Evolutionary conservation across 1,140 invertebrate genomes (phyloP), one percentile per base, ranked within the genome.

Genomic region (Bombus superbus): DNA sequence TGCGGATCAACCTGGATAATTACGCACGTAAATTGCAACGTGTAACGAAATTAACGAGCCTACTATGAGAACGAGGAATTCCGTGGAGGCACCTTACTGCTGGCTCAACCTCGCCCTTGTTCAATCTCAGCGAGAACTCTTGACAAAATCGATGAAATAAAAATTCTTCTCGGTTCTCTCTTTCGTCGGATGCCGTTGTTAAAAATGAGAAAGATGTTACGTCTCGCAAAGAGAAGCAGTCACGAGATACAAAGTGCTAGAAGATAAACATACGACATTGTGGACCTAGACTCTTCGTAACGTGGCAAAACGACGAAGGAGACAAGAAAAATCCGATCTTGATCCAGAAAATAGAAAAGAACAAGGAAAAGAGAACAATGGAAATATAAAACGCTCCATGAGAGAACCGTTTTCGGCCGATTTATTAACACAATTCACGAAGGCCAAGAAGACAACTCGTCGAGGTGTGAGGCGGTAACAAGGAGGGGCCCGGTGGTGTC

Each of bases 391-490:
- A 22, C 6, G 66, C 22, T 9, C 13, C 13, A n/a, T 13, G 1
- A 15, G 11, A 22, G 38, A 81, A 80, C 64, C 81, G 62, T 76
- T 81, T 81, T 87, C 86, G 72, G 47, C 74, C 77, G 47, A 90
- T 90, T 89, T 89, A 90, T 87, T 79, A 81, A 84, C 81, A 71
- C 79, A 78, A 89, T 81, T 68, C 32, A 40, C 10, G n/a, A 59
- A 32, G 38, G 57, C 25, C 28, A 62, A 40, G 57, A 13, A 53
- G 22, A 53, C 47, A 8, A n/a, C 13, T 18, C 40, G 66, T 66
- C 47, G 80, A 72, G 75, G 62, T 78, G 81, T 47, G 81, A 42
- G 81, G 77, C 59, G 62, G 77, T 66, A 80, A 68, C 64, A 44
- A 80, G 78, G 13, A 80, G n/a, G 38, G 74, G 35, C 6, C 74